Evolutionary conservation across 37 sponge, comb jelly and placozoan species (phyloP), one percentile per base, ranked within the genome.

Genomic region (Spongia lamella): DNA sequence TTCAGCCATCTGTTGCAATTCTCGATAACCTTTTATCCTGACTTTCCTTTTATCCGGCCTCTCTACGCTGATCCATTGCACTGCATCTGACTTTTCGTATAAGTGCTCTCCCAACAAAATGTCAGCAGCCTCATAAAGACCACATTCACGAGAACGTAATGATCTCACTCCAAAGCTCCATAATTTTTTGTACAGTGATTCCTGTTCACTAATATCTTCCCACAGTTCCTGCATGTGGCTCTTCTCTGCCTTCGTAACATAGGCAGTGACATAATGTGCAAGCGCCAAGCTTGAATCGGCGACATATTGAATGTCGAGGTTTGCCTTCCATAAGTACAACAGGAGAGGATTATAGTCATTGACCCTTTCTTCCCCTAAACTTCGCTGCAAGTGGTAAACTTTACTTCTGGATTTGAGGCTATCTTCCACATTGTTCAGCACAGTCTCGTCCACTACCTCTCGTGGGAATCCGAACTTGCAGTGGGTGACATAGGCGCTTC

Each of bases 221-320:
- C 63, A 71, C 11, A 82, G 13, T 9, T 72, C 83, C 56, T 82
- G 74, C 64, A 82, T 71, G 53, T 72, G 21, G 55, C 83, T 82
- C 26, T 38, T 57, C 36, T 72, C 83, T 43, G 74, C 74, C 34
- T 82, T 82, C 17, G 83, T 72, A 15, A 82, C 74, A 40, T 82
- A 82, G 16, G 67, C 67, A 29, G 56, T 82, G 1, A 82, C 83
- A 26, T 82, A 82, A n/a, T 64, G 83, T 14, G 83, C 83, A 32
- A 82, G 56, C 6, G 83, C 66, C 4, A 71, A 57, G 21, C 66
- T 62, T 4, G 63, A 61, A 29, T 82, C 83, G n/a, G 75, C 74
- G 13, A 72, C 69, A 62, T 38, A 82, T 55, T 72, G 83, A 9
- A 82, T 33, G 32, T 82, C 74, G 29, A 72, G 49, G 66, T 82